Percentiles rank a stretch among this genome's conserved stretches.
Conservation (phyloP, 1,140 invertebrate genomes). For the Conus ventricosus region DNA sequence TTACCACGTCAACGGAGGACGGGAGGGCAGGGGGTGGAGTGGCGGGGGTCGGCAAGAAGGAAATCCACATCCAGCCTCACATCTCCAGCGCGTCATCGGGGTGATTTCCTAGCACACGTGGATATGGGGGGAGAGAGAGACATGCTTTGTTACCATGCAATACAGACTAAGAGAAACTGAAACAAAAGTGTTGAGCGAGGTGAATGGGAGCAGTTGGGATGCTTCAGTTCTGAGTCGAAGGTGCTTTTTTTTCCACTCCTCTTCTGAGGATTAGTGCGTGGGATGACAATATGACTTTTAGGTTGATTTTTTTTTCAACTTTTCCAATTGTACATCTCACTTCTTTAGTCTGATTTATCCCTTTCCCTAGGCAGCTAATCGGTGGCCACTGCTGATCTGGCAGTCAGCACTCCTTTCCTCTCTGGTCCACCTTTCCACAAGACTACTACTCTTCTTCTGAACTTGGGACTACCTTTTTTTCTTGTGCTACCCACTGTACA, state of each 20-base stretch:
- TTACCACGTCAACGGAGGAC: conserved; percentile 48
- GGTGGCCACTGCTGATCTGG: not conserved
- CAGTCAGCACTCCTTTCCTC: not conserved
- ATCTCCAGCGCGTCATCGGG: conserved; percentile 42
- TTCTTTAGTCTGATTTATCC: not conserved
- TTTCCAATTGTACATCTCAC: not conserved
- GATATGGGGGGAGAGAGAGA: not conserved
- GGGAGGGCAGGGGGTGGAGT: conserved; percentile 13
- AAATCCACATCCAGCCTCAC: conserved; percentile 50
- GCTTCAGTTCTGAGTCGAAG: not conserved
- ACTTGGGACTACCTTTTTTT: not conserved
- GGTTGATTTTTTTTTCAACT: not conserved
- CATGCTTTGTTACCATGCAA: not conserved
- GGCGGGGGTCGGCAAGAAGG: conserved; percentile 35
- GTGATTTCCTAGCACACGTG: conserved; percentile 47
- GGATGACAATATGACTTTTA: not conserved
- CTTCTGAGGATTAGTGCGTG: not conserved
- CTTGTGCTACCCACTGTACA: not conserved
- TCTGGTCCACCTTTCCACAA: not conserved
- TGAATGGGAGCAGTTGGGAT: not conserved
- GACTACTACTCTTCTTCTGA: not conserved
- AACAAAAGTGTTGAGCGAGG: not conserved
- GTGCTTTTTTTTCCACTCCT: not conserved
- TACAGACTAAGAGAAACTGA: not conserved
- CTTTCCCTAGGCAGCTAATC: not conserved